Base-by-base conservation (phyloP, 2,113 vertebrate genomes). In the Charadrius vociferus region DNA sequence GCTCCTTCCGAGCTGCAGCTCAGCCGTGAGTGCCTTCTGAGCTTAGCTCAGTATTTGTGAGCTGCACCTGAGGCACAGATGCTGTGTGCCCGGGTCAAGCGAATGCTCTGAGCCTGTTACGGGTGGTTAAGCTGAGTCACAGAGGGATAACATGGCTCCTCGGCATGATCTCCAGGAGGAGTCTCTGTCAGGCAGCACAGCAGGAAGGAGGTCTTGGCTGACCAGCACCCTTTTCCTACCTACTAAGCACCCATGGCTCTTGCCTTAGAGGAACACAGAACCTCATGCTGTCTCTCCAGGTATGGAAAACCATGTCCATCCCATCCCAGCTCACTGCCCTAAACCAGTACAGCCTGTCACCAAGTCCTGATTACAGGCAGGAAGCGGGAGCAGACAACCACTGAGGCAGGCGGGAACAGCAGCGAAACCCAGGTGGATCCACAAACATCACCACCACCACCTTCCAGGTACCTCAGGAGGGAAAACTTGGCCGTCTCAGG, bases 181-280 rank as follows among this genome's bases (percentile, higher is more conserved):
- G 34, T 1, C 1, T 0, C 47, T 24, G 30, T 7, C 3, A 2
- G 5, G 32, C 6, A 81, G 43, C 65, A 56, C 58, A 65, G 43
- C 39, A 70, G 24, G 58, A 81, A 92, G 23, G 36, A 2, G 4
- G 27, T 61, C 24, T 59, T 4, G 3, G 55, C 3, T 2, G 49
- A 49, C 32, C 39, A 41, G 17, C 49, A 29, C 13, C 24, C 39
- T 43, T 63, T 47, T 72, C 47, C 50, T 24, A 21, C 32, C 65
- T 12, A 12, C 37, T 12, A 24, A 45, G 22, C 6, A 6, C 26
- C 36, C 4, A 2, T 15, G 15, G 34, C 49, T 77, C 21, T 68
- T 52, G 9, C 49, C 66, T 68, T 59, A 24, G 36, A 62, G 41
- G 45, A 36, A 53, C 43, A 14, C 12, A 36, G 17, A 53, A 41